Evolutionary conservation across 2,113 vertebrate genomes (phyloP).

Genomic region (Sciurus niger): DNA sequence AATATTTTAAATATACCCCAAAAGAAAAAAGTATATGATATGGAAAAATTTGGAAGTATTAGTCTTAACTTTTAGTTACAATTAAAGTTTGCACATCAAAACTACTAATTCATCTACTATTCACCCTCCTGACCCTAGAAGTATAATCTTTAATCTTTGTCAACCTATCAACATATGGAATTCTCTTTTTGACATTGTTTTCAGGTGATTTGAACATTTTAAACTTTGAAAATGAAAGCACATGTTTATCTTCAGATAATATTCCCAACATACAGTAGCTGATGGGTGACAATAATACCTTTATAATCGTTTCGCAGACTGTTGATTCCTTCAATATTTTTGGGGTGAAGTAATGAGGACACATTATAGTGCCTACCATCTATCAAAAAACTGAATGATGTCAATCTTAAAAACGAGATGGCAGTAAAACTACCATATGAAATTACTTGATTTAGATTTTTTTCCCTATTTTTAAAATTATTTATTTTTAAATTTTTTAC

Average conservation of each 20-base stretch:
- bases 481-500: too few species aligned
- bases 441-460: background rate
- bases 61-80: constrained; percentile 52
- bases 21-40: constrained; percentile 24
- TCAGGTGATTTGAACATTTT: constrained; percentile 54
- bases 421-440: background rate
- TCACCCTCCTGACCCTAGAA: background rate
- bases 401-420: background rate
- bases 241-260: constrained; percentile 57
- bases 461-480: too few species aligned
- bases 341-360: background rate
- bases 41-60: constrained; percentile 15
- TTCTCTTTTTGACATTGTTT: constrained; percentile 70
- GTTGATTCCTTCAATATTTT: background rate
- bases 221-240: constrained; percentile 62
- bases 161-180: constrained; percentile 48
- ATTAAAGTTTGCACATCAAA: constrained; percentile 53
- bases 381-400: background rate
- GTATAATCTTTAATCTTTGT: constrained; percentile 56
- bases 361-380: background rate
- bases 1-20: constrained; percentile 28
- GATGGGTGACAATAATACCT: constrained; percentile 21
- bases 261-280: constrained; percentile 1
- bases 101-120: constrained; percentile 44
- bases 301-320: background rate